phyloP scores from a whole-genome alignment of 2,113 vertebrate genomes.

The Acrocephalus kingi region DNA sequence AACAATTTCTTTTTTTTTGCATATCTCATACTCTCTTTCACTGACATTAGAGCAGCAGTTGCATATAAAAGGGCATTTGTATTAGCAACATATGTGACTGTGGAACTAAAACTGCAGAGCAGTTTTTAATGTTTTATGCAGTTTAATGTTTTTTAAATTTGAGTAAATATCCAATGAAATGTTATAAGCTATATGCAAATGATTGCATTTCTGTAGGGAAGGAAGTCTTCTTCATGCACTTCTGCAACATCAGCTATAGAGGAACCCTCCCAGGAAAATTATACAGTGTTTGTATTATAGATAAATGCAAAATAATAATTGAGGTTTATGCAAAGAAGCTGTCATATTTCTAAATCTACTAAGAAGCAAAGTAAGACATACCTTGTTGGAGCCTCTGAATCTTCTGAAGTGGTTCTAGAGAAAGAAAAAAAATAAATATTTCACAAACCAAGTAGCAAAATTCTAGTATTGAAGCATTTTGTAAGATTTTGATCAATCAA shows the following conservation, averaged over 20 bases:
- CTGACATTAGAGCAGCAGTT: background rate
- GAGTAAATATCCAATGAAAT: background rate
- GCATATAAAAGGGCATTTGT: background rate
- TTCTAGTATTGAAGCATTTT: background rate
- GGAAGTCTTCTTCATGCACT: background rate
- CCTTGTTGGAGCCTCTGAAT: background rate
- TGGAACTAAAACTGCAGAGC: background rate
- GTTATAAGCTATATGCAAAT: background rate
- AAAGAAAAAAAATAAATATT: background rate
- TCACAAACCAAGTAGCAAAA: background rate
- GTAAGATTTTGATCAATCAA: background rate
- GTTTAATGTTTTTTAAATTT: background rate
- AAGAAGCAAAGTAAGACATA: background rate
- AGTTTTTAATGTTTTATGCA: background rate
- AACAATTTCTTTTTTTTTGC: background rate
- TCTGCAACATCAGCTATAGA: background rate
- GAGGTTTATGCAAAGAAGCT: background rate
- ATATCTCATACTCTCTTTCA: background rate
- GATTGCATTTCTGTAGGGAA: background rate
- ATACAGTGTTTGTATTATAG: background rate
- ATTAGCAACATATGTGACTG: background rate
- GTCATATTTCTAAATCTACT: background rate
- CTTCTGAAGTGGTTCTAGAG: slow-evolving; percentile 34
- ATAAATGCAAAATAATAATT: background rate
- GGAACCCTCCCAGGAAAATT: background rate